Base-by-base conservation (phyloP, 2,797 vertebrate genomes). In the Urocyon cinereoargenteus region DNA sequence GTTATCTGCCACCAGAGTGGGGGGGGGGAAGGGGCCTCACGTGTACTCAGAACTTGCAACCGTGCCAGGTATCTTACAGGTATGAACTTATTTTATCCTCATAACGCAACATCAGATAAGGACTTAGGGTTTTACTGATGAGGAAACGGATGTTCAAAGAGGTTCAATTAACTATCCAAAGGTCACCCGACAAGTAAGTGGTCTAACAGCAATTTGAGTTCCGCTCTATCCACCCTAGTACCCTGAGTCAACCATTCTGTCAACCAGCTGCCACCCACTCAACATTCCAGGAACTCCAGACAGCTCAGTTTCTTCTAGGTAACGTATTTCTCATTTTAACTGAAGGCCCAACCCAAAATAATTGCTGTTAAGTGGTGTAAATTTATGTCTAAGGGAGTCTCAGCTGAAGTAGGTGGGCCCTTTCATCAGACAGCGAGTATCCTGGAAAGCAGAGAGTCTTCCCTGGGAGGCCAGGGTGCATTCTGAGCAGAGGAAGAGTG, bases 121-220 rank as follows among this genome's bases (percentile, higher is more conserved):
- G 16, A 34, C 24, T 87, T 75, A 84, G 87, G 88, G 36, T 70
- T 94, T 83, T 59, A 81, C 66, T 93, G 62, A 31, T 61, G 81
- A 79, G 57, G 15, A 96, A 94, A 78, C 53, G 90, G 28, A 77
- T 31, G 15, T 89, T 92, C 45, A 75, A 66, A 96, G 57, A 94
- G 73, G n/a, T 53, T 84, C 12, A 55, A 59, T 49, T 57, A 75
- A 79, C 72, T 91, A 86, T 36, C 55, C 24, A 62, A 85, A 78
- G 15, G 28, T 64, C 28, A 53, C 73, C 45, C 6, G 36, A 51
- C n/a, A 77, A 91, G 83, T 45, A 78, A 87, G 45, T 21, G 31
- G 45, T 45, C 36, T 40, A 88, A 34, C 70, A 21, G 13, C 72
- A 79, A 16, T 55, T 13, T 55, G 19, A 87, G n/a, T 12, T 19